phyloP scores from a whole-genome alignment of 2,888 invertebrate genomes.

The Pimpla rufipes region DNA sequence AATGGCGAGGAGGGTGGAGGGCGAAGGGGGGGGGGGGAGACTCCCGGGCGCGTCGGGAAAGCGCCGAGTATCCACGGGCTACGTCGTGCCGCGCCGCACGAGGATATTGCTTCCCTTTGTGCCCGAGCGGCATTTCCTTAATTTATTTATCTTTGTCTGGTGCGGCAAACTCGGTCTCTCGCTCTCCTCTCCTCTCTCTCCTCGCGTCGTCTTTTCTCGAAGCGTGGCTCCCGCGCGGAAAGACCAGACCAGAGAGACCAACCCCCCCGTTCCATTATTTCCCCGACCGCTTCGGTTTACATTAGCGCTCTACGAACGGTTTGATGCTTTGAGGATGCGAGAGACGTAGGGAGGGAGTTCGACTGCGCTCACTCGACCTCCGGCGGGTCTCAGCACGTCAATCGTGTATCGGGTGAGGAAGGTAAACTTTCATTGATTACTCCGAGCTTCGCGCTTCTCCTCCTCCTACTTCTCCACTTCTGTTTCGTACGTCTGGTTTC shows the following conservation, averaged over 20 bases:
- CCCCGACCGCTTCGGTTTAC: conserved; percentile 76
- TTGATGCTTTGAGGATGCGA: conserved; percentile 73
- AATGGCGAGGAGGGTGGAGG: not conserved
- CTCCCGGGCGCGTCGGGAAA: conserved; percentile 32
- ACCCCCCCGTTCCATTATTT: conserved; percentile 75
- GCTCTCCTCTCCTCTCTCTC: too few relatives aligned
- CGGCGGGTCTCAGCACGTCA: not conserved
- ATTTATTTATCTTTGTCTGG: conserved; percentile 82
- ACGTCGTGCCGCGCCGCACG: conserved; percentile 61
- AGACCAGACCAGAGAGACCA: conserved; percentile 7
- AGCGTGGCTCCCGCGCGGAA: conserved; percentile 55
- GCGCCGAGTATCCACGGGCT: conserved; percentile 67
- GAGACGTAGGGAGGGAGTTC: too few relatives aligned
- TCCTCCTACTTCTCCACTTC: conserved; percentile 2
- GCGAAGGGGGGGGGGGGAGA: not conserved
- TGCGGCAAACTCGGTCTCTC: conserved; percentile 43
- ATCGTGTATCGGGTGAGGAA: conserved; percentile 50
- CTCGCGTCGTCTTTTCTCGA: conserved; percentile 65
- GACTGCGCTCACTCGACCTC: too few relatives aligned
- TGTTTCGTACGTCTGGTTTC: conserved; percentile 11
- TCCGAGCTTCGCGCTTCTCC: conserved; percentile 33
- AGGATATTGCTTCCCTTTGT: conserved; percentile 83
- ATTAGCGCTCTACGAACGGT: conserved; percentile 72
- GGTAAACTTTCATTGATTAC: conserved; percentile 66
- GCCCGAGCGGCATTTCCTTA: conserved; percentile 78